phyloP scores from a whole-genome alignment of 2,797 vertebrate species.

The Setipinna tenuifilis region DNA sequence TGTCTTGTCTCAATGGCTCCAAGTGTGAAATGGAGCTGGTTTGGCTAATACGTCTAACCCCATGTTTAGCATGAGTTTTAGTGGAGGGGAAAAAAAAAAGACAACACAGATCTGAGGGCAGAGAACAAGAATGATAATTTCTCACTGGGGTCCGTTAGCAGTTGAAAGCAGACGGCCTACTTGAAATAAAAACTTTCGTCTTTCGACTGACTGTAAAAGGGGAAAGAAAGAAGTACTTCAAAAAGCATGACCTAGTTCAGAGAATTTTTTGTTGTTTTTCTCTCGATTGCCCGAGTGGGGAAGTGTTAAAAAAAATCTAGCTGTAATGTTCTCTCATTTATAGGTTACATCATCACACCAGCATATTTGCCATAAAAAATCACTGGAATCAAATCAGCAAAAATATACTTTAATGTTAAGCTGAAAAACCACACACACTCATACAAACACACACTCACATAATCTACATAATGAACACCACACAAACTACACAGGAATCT shows the following conservation, averaged over 20 bases:
- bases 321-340: neutral
- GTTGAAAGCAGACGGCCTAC: conserved; percentile 23
- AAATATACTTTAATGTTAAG: neutral
- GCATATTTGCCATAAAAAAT: neutral
- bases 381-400: neutral
- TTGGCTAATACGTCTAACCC: neutral
- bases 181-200: conserved; percentile 25
- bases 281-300: neutral
- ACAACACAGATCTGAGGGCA: neutral
- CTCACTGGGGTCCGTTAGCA: neutral
- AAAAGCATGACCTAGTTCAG: conserved; percentile 45
- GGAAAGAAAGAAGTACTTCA: neutral
- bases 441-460: neutral
- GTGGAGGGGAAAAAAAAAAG: neutral
- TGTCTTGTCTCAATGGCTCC: neutral
- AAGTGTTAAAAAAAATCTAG: neutral
- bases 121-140: neutral
- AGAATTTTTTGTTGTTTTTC: conserved; percentile 33
- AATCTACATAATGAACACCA: neutral
- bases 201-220: neutral
- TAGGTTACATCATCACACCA: neutral
- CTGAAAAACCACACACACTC: neutral
- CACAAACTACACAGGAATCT: neutral
- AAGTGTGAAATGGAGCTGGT: conserved; percentile 6
- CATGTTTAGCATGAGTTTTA: conserved; percentile 5